Conservation (phyloP, 2,888 invertebrate genomes). For the Fissipunctia ypsillon region DNA sequence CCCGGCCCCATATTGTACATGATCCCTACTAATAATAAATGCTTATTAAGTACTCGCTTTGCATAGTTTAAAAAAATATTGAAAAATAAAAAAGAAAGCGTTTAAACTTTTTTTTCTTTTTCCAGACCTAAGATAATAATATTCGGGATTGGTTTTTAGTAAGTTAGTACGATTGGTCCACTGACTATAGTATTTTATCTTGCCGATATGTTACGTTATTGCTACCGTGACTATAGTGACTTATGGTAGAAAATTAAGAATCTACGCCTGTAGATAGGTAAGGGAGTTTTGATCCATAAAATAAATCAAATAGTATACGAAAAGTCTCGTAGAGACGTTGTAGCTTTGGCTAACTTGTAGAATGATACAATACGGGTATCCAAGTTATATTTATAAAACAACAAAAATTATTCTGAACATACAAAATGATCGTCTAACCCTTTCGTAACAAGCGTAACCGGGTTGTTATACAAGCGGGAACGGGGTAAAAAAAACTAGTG, state of each 20-base stretch:
- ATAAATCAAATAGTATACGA: not conserved
- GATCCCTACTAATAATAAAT: constrained; percentile 77
- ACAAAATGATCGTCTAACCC: constrained; percentile 5
- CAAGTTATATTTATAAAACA: not conserved
- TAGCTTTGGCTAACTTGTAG: not conserved
- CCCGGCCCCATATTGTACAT: constrained; percentile 75
- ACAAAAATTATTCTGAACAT: constrained; percentile 3
- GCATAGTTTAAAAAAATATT: constrained; percentile 55
- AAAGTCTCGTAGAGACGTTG: not conserved
- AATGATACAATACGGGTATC: not conserved
- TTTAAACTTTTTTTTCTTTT: constrained; percentile 22
- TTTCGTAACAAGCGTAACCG: constrained; percentile 46
- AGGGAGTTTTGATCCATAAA: not conserved
- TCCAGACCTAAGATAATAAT: constrained; percentile 2
- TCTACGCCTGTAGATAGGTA: not conserved
- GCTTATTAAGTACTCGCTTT: constrained; percentile 66
- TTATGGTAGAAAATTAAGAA: not conserved
- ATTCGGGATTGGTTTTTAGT: constrained; percentile 39
- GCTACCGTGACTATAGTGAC: not conserved
- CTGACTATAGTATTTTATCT: not conserved
- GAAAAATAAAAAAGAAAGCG: constrained; percentile 15
- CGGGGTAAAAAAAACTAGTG: constrained; percentile 63
- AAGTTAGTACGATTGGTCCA: not conserved
- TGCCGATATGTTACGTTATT: too few species aligned
- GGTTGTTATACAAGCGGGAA: constrained; percentile 46